Percentiles rank a stretch among this genome's conserved stretches.
phyloP scores from a whole-genome alignment of 35 echinoderm and acorn worm species.

The Hemicentrotus pulcherrimus region DNA sequence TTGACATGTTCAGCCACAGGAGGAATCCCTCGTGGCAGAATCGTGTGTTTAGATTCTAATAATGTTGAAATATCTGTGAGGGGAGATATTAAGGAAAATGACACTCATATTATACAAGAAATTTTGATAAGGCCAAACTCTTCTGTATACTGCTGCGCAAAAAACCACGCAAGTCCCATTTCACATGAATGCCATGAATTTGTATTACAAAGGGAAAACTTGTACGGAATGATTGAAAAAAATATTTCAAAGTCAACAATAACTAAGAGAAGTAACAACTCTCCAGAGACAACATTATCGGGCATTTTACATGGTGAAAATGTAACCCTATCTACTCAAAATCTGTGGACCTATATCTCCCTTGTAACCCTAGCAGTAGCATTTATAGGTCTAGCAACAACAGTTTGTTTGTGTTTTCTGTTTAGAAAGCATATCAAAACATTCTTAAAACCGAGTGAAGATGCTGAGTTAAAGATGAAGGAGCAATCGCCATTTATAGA shows the following conservation, averaged over 20 bases:
- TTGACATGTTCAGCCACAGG: not conserved
- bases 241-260: not conserved
- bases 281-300: not conserved
- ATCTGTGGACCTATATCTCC: not conserved
- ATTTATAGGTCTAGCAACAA: not conserved
- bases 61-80: not conserved
- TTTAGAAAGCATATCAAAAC: not conserved
- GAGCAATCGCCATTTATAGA: not conserved
- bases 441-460: not conserved
- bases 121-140: not conserved
- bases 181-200: not conserved
- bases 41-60: not conserved
- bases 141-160: not conserved
- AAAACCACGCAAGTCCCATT: not conserved
- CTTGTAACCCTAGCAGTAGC: not conserved
- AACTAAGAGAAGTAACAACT: not conserved
- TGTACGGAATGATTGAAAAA: not conserved
- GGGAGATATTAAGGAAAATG: not conserved
- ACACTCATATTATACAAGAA: not conserved
- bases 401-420: not conserved
- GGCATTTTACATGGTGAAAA: not conserved
- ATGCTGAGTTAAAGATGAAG: not conserved
- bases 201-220: not conserved
- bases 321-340: not conserved
- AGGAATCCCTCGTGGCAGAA: not conserved